Evolutionary conservation across 2,113 vertebrate genomes (phyloP), one percentile per base, ranked within the genome.

Genomic region (Erinaceus europaeus): DNA sequence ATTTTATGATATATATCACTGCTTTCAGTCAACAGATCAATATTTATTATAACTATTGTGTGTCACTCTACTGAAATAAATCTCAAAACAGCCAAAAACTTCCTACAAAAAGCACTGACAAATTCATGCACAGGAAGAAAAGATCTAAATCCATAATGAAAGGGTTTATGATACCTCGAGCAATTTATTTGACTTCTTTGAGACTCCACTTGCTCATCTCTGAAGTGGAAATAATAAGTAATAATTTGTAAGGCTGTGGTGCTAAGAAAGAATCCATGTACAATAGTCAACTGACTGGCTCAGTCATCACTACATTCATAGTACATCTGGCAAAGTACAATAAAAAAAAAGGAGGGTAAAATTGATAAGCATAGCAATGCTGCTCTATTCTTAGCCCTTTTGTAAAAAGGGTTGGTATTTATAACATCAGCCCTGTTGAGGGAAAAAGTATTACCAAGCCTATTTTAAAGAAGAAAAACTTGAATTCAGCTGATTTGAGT

Each of bases 271-370:
- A 68, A 27, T 46, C 59, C 8, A 3, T n/a, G 17, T 74, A 61
- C 34, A 89, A 53, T 52, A 52, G 27, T 23, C 72, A 78, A 13
- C 14, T 53, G 25, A 34, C 59, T 80, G 50, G 29, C 25, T 91
- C 10, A 38, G 7, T 61, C 82, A 20, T 61, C 77, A 17, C 29
- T 87, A n/a, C 55, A n/a, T 84, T 79, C 36, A 65, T 23, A 42
- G 46, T 86, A 53, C 40, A 14, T 52, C 69, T 86, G 86, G 68
- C 61, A 68, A 94, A 88, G n/a, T 65, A 65, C 74, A 85, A 34
- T 74, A 25, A 44, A 57, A 50, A 72, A 42, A 53, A n/a, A n/a
- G n/a, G n/a, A n/a, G n/a, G 36, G 40, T 27, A 10, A 88, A 68
- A 77, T 17, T 69, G 32, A 38, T 55, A 13, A 95, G n/a, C 48